Conservation (phyloP, 1,140 invertebrate genomes). For the Philotrypesis tridentata region DNA sequence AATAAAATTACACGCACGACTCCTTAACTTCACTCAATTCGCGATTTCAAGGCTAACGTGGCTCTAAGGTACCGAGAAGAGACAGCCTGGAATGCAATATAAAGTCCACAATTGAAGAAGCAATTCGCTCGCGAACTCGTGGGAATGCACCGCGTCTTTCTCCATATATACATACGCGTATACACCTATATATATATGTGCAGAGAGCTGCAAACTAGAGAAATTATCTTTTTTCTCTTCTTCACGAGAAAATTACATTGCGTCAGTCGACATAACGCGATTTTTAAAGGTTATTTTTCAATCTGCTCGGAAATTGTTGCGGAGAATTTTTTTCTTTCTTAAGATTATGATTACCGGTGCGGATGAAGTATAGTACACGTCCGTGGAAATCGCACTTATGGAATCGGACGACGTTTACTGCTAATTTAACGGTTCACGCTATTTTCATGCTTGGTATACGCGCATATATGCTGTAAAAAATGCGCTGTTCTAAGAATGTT, state of each 20-base stretch:
- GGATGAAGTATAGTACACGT: too few species aligned
- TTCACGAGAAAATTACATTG: not conserved
- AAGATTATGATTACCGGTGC: not conserved
- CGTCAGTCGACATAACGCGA: too few species aligned
- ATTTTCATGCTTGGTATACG: not conserved
- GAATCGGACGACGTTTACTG: not conserved
- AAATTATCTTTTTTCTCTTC: not conserved
- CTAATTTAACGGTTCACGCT: not conserved
- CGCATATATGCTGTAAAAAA: too few species aligned
- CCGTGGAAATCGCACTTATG: not conserved
- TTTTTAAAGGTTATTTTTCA: too few species aligned
- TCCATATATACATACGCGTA: too few species aligned
- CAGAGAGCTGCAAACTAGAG: not conserved
- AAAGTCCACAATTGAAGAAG: not conserved
- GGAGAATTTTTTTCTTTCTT: not conserved
- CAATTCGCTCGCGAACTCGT: too few species aligned
- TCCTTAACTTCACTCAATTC: not conserved
- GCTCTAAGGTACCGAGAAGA: not conserved
- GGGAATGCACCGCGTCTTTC: too few species aligned
- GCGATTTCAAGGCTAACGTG: not conserved
- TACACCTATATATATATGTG: too few species aligned
- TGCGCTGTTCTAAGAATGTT: too few species aligned
- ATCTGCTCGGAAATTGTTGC: too few species aligned
- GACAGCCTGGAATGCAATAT: not conserved
- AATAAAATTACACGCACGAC: too few species aligned